These are phyloP conservation scores for Lamprologus callipterus DNA, from an alignment of 2,113 vertebrate species.

Conservation along the genomic window DNA sequence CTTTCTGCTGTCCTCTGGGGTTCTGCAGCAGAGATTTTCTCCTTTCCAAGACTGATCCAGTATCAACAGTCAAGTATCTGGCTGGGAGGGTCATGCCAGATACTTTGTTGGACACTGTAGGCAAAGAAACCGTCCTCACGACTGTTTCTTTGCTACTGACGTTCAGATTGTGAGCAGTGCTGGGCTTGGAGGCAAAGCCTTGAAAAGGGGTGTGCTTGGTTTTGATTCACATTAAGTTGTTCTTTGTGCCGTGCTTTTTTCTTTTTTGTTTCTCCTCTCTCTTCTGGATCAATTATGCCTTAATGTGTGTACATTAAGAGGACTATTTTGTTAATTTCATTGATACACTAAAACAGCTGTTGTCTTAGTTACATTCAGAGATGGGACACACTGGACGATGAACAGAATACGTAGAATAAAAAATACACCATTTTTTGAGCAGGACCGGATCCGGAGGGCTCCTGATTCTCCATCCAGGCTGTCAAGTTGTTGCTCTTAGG, in stretches of 20 bases:
- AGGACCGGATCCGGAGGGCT: background rate
- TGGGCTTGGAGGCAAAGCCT: background rate
- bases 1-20: background rate
- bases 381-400: background rate
- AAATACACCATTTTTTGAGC: background rate
- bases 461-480: background rate
- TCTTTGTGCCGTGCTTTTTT: background rate
- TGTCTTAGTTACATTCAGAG: background rate
- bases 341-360: background rate
- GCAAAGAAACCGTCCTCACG: background rate
- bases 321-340: background rate
- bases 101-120: background rate
- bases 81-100: background rate
- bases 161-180: background rate
- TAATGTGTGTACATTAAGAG: background rate
- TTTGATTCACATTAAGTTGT: background rate
- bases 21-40: background rate
- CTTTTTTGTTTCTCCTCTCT: background rate
- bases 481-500: background rate
- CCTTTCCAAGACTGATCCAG: background rate
- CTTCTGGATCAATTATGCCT: background rate
- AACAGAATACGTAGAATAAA: background rate
- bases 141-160: background rate
- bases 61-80: background rate
- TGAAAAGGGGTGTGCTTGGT: background rate